phyloP scores from a whole-genome alignment of 2,113 vertebrate genomes.

The Cnemophilus loriae region DNA sequence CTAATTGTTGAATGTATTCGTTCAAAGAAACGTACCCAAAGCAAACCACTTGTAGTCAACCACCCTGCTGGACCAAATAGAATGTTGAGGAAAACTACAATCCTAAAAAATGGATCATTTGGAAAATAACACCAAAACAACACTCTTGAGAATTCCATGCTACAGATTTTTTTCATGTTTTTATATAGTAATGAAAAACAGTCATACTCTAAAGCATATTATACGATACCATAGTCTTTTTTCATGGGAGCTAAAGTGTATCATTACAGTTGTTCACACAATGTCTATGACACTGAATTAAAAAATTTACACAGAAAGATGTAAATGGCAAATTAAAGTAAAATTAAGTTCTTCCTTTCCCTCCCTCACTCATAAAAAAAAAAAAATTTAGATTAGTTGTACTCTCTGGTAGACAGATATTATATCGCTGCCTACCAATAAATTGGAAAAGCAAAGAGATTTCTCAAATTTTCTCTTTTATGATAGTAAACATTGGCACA shows the following conservation, averaged over 20 bases:
- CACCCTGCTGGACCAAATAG: neutral
- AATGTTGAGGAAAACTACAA: neutral
- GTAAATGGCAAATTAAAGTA: neutral
- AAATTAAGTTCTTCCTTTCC: slow-evolving; percentile 6
- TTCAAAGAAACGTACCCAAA: neutral
- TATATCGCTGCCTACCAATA: neutral
- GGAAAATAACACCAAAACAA: neutral
- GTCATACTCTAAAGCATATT: neutral
- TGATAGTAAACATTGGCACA: slow-evolving; percentile 74
- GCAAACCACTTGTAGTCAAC: neutral
- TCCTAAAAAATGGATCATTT: neutral
- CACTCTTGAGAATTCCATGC: neutral
- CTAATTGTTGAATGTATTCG: neutral
- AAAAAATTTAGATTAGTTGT: neutral
- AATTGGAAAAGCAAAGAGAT: neutral
- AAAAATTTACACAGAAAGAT: neutral
- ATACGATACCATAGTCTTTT: neutral
- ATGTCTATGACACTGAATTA: neutral
- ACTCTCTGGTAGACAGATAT: neutral
- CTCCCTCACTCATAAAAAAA: neutral
- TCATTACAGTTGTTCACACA: neutral
- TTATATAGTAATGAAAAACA: neutral
- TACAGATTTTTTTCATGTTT: neutral
- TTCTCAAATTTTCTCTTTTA: slow-evolving; percentile 24
- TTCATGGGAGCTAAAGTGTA: neutral